These are phyloP conservation scores for Pomacea canaliculata DNA, from an alignment of 2,888 invertebrate species.

Conservation along the genomic window DNA sequence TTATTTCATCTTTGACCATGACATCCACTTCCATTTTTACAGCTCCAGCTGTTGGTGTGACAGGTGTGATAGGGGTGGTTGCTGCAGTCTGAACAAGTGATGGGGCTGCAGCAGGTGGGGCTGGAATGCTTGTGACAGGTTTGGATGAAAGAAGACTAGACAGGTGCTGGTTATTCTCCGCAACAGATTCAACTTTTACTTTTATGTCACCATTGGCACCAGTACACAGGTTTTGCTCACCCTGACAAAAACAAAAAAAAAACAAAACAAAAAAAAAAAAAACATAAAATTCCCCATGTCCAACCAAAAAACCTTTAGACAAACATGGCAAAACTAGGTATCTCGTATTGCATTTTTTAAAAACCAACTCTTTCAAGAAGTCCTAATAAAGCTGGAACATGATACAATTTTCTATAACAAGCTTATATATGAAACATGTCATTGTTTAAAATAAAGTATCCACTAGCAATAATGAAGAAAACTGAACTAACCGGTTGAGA, in stretches of 20 bases:
- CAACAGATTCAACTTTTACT: slow-evolving; percentile 22
- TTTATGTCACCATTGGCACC: slow-evolving; percentile 16
- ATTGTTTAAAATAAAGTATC: no score
- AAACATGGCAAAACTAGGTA: no score
- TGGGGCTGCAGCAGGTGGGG: slow-evolving; percentile 22
- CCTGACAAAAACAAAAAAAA: slow-evolving; percentile 3
- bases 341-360: no score
- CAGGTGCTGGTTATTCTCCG: slow-evolving; percentile 34
- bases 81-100: slow-evolving; percentile 57
- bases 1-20: slow-evolving; percentile 50
- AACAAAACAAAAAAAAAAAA: no score
- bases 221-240: slow-evolving; percentile 23
- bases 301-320: no score
- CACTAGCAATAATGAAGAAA: no score
- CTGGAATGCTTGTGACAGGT: background rate
- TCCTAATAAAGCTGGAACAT: no score
- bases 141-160: slow-evolving; percentile 32
- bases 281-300: no score
- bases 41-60: slow-evolving; percentile 27
- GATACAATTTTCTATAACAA: no score
- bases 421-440: no score
- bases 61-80: slow-evolving; percentile 53
- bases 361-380: no score
- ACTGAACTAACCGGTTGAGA: slow-evolving; percentile 13
- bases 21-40: slow-evolving; percentile 28